Base-by-base conservation (phyloP, 2,113 vertebrate genomes). In the Lutjanus erythropterus region DNA sequence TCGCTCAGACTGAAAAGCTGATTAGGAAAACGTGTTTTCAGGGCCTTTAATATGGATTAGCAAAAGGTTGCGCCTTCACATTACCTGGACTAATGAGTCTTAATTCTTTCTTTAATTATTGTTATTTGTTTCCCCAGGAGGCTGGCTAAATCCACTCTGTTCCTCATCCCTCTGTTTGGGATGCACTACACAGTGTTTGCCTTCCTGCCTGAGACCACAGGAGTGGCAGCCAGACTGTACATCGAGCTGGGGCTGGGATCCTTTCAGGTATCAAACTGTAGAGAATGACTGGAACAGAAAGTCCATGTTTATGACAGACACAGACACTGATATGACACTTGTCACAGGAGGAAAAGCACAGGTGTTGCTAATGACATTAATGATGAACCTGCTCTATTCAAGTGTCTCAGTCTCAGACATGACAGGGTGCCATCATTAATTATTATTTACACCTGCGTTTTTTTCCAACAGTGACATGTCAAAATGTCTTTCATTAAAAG, bases 141-240 rank as follows among this genome's bases (percentile, higher is more conserved):
- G 62, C 93, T 99, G 92, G 96, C 97, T 37, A 98, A 98, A 82
- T 99, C 98, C 76, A 99, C 97, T 0, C 94, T 99, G 27, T 96
- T 99, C 77, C 96, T 99, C 73, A 98, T 99, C 78, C 98, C 98
- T 27, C 95, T 99, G 76, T 99, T 99, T 27, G 98, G 98, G 71
- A 92, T 97, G 75, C 97, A 99, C 91, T 99, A 99, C 88, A 97
- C 97, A 16, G 83, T 99, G 53, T 99, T 99, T 0, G 97, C 96
- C 76, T 97, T 99, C 89, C 95, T 97, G 84, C 97, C 97, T 0
- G 97, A 97, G 58, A 96, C 94, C 0, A 93, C 96, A 0, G 95
- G 93, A 27, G 92, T 97, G 85, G 95, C 97, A 65, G 95, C 97
- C n/a, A 95, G 97, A 70, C 93, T 98, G 37, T 97, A 96, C 89